phyloP scores from a whole-genome alignment of 2,797 vertebrate genomes.

The Menidia menidia region DNA sequence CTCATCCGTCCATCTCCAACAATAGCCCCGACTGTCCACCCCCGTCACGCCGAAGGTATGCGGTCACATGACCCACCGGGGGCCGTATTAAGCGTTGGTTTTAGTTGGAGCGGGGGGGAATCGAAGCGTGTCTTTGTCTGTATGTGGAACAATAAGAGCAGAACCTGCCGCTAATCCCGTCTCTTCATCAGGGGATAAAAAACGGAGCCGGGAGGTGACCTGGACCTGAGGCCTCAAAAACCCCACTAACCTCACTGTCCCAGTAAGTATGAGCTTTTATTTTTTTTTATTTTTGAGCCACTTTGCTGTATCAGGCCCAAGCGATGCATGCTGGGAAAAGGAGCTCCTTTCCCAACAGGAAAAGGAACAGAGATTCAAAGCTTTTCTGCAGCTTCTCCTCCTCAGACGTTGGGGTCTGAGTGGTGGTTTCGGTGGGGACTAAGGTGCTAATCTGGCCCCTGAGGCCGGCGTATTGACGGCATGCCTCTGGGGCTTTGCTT shows the following conservation, averaged over 20 bases:
- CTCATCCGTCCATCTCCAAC: constrained; percentile 72
- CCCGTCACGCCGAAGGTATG: constrained; percentile 67
- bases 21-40: constrained; percentile 71
- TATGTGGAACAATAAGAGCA: constrained; percentile 62
- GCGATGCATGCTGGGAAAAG: too few species aligned
- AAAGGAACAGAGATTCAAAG: too few species aligned
- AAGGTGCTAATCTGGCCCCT: constrained; percentile 67
- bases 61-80: constrained; percentile 68
- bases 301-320: too few species aligned
- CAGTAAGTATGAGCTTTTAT: too few species aligned
- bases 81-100: constrained; percentile 73
- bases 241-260: not conserved
- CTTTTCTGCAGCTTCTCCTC: not conserved
- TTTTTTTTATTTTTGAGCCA: too few species aligned
- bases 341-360: too few species aligned
- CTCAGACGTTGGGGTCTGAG: constrained; percentile 40
- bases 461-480: constrained; percentile 57
- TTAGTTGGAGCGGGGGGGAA: constrained; percentile 45
- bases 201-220: constrained; percentile 73
- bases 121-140: constrained; percentile 66
- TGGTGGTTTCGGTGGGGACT: constrained; percentile 13
- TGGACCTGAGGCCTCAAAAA: constrained; percentile 7
- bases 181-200: constrained; percentile 46
- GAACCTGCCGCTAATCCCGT: constrained; percentile 37
- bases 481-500: constrained; percentile 75